phyloP scores from a whole-genome alignment of 2,797 vertebrate species.

The Lacerta bilineata region DNA sequence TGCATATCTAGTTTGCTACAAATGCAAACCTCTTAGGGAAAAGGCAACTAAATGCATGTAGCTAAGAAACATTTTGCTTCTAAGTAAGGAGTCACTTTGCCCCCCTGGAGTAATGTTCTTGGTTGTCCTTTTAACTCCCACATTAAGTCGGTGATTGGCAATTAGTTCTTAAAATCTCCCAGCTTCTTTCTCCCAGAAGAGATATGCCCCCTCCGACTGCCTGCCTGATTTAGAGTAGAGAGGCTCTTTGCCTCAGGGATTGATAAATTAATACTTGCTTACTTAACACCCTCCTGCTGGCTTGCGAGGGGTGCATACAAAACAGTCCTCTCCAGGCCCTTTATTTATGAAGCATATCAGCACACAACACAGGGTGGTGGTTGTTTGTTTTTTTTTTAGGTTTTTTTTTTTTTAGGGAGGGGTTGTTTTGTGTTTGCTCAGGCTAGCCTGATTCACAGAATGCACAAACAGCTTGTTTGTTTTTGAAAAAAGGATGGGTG shows the following conservation, averaged over 20 bases:
- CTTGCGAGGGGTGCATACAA: slow-evolving; percentile 60
- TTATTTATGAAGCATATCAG: slow-evolving; percentile 68
- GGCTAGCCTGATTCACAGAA: slow-evolving; percentile 40
- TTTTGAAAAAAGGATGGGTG: slow-evolving; percentile 46
- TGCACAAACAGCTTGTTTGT: slow-evolving; percentile 63
- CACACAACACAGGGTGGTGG: slow-evolving; percentile 54
- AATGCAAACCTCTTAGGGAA: too few relatives aligned
- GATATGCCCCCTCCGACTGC: background rate
- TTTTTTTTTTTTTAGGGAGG: background rate
- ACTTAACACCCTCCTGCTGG: slow-evolving; percentile 70
- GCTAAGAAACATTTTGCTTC: background rate
- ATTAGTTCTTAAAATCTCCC: slow-evolving; percentile 54
- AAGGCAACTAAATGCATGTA: background rate
- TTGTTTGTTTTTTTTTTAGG: background rate
- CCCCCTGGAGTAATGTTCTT: slow-evolving; percentile 26
- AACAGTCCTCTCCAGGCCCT: slow-evolving; percentile 53
- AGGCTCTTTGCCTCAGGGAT: slow-evolving; percentile 59
- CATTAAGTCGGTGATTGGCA: slow-evolving; percentile 50
- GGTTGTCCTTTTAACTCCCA: slow-evolving; percentile 52
- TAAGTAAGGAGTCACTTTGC: slow-evolving; percentile 35
- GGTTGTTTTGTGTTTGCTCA: slow-evolving; percentile 11
- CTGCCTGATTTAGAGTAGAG: slow-evolving; percentile 47
- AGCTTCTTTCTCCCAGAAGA: slow-evolving; percentile 46
- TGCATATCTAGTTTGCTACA: too few relatives aligned
- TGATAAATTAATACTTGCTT: slow-evolving; percentile 76